These are phyloP conservation scores for Sebastes fasciatus DNA, from an alignment of 2,113 vertebrate species.

Conservation along the genomic window DNA sequence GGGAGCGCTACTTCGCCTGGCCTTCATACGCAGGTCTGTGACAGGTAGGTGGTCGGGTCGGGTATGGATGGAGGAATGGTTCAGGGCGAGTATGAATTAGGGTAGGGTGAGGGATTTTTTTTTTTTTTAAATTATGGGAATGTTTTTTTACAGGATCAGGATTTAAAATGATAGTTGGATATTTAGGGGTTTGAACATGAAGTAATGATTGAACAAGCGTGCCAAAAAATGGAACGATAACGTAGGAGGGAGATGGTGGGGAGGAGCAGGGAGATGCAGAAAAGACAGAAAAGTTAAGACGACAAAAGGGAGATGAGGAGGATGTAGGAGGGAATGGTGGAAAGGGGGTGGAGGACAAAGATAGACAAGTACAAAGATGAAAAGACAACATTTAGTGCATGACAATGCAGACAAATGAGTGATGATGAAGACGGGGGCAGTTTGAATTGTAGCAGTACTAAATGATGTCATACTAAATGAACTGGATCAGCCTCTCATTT, in stretches of 20 bases:
- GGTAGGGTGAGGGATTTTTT: neutral
- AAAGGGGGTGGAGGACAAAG: slow-evolving; percentile 48
- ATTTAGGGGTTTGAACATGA: slow-evolving; percentile 1
- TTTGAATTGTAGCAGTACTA: neutral
- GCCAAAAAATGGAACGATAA: slow-evolving; percentile 22
- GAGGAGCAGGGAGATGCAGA: slow-evolving; percentile 29
- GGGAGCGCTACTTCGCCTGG: slow-evolving; percentile 74
- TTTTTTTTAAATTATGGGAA: slow-evolving; percentile 1
- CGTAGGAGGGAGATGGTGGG: slow-evolving; percentile 1
- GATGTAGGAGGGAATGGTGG: slow-evolving; percentile 35
- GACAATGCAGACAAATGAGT: slow-evolving; percentile 59
- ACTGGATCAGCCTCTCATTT: neutral
- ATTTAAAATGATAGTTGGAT: slow-evolving; percentile 12
- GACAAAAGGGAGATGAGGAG: slow-evolving; percentile 37
- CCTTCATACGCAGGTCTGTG: slow-evolving; percentile 83
- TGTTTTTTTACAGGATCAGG: neutral
- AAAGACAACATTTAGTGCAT: slow-evolving; percentile 64
- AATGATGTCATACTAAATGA: neutral
- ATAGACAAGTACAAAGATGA: slow-evolving; percentile 56
- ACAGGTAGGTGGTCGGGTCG: slow-evolving; percentile 9
- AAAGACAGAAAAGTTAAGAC: slow-evolving; percentile 18
- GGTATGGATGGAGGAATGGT: slow-evolving; percentile 3
- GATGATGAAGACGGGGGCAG: slow-evolving; percentile 18
- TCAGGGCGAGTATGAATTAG: neutral
- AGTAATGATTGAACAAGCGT: neutral